Conservation (phyloP, 2,888 invertebrate genomes). For the Coleophora deauratella region DNA sequence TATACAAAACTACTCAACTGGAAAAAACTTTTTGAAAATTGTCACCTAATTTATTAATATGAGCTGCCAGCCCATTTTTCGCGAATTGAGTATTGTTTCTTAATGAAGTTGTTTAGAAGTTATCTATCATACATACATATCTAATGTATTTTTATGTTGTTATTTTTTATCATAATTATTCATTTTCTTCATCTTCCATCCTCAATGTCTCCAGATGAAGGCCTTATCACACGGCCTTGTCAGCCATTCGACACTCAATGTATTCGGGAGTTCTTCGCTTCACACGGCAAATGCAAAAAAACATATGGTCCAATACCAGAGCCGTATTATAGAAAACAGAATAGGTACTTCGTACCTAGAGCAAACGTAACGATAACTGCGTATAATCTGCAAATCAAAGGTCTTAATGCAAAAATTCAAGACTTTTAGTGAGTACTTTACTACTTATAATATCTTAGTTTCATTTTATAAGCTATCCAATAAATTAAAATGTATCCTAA, state of each 20-base stretch:
- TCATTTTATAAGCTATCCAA: no score
- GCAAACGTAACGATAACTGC: background rate
- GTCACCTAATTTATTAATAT: no score
- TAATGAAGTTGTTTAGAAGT: no score
- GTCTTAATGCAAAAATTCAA: slow-evolving; percentile 10
- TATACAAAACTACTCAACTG: no score
- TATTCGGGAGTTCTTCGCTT: slow-evolving; percentile 16
- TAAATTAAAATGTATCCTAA: no score
- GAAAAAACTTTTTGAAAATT: no score
- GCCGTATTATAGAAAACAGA: slow-evolving; percentile 1
- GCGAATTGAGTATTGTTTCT: no score
- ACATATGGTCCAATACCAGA: slow-evolving; percentile 11
- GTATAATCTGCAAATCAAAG: background rate
- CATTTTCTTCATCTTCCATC: no score
- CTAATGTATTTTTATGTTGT: no score
- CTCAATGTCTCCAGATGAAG: slow-evolving; percentile 7
- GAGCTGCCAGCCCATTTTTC: no score
- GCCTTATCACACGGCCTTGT: slow-evolving; percentile 17
- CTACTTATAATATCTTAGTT: background rate
- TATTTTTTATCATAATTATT: no score
- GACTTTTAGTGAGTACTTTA: slow-evolving; percentile 16
- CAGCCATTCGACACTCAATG: slow-evolving; percentile 15
- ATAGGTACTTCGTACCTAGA: background rate
- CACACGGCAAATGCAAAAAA: slow-evolving; percentile 16
- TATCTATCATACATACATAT: no score